Evolutionary conservation across 2,113 vertebrate genomes (phyloP), one percentile per base, ranked within the genome.

Genomic region (Chiloscyllium plagiosum): DNA sequence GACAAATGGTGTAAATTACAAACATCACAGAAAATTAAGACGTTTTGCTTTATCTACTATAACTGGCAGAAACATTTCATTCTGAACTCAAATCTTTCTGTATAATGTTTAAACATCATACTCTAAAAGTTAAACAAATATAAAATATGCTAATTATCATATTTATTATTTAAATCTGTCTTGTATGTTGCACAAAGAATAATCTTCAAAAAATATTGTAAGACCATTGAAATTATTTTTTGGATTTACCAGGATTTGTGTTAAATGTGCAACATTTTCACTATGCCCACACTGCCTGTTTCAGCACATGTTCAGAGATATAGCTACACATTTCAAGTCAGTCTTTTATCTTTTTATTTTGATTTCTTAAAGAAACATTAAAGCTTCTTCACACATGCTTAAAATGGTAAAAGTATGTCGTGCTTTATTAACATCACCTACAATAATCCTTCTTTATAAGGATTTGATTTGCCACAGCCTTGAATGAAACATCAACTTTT

Each of bases 321-420:
- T 3, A 94, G 37, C 65, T 37, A 52, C 26, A 50, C 29, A 93
- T 68, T 93, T n/a, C 0, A 37, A 68, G 37, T 66, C 90, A 66
- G 13, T 66, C 66, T n/a, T 68, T 61, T 61, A 56, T 6, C 56
- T 6, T 95, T 95, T 56, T 17, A 52, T 90, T 90, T 29, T 24
- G 68, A 70, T 95, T 95, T 72, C 42, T 95, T 76, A 76, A 70
- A 72, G 24, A 72, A 95, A 15, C 42, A 29, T 95, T 95, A 47
- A 7, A 95, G 26, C 94, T 95, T 17, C 72, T 61, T 72, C 69
- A 52, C 10, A 15, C 42, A 24, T 47, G 50, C 26, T 72, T 70
- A 72, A 72, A 95, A 95, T 95, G 69, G 87, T n/a, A 33, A 61
- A 29, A 61, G 50, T 15, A 26, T 29, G 10, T 70, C 68, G 50